Percentiles rank a stretch among this genome's conserved stretches.
These are phyloP conservation scores for Eupithecia abbreviata DNA, from an alignment of 2,888 invertebrate genomes.

Conservation along the genomic window DNA sequence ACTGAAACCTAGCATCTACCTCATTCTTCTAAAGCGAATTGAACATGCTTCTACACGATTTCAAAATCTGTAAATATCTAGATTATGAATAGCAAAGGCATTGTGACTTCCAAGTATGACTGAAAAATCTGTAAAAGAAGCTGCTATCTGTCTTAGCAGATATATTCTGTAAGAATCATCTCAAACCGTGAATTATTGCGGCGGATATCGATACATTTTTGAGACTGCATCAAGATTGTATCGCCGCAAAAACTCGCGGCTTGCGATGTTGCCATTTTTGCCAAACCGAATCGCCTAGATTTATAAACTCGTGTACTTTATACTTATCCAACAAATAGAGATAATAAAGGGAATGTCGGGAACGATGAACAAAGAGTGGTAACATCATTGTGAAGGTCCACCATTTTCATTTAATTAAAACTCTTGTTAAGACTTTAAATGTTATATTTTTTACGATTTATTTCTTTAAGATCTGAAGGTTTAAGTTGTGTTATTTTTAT, in stretches of 20 bases:
- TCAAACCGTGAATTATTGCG: not conserved
- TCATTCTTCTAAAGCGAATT: constrained; percentile 13
- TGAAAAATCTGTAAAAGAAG: constrained; percentile 1
- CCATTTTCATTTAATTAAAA: constrained; percentile 27
- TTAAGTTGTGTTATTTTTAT: constrained; percentile 32
- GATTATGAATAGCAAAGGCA: not conserved
- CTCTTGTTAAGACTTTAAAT: constrained; percentile 44
- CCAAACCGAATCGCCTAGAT: constrained; percentile 78
- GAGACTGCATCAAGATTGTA: not conserved
- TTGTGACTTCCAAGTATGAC: not conserved
- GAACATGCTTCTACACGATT: constrained; percentile 2
- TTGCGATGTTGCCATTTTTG: constrained; percentile 33
- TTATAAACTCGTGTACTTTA: constrained; percentile 78
- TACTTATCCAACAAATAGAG: constrained; percentile 73
- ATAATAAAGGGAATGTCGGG: constrained; percentile 75
- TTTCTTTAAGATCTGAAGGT: constrained; percentile 58
- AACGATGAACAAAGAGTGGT: constrained; percentile 52
- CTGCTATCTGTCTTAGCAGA: not conserved
- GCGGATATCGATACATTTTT: not conserved
- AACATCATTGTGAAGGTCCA: constrained; percentile 61
- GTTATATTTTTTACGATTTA: constrained; percentile 64
- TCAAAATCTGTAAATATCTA: not conserved
- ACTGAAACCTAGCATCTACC: constrained; percentile 12
- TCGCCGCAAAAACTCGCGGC: not conserved
- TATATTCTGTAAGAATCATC: not conserved